Conservation (phyloP, 2,797 vertebrate species). For the Alauda arvensis region DNA sequence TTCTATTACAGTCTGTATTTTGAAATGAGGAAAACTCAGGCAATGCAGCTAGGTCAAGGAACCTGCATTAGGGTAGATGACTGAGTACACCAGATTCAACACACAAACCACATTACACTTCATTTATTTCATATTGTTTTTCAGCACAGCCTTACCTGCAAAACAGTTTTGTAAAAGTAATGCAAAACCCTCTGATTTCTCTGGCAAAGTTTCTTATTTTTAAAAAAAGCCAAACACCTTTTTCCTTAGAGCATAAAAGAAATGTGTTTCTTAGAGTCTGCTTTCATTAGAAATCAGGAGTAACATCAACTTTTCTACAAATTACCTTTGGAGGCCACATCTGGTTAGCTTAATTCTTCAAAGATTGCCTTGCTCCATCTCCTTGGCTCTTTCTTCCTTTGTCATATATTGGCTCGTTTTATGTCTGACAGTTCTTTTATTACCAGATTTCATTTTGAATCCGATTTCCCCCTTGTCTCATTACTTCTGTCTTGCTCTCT, state of each 20-base stretch:
- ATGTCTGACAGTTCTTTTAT: conserved; percentile 53
- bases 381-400: conserved; percentile 25
- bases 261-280: background rate
- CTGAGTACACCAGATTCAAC: background rate
- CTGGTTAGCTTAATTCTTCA: conserved; percentile 47
- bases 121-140: background rate
- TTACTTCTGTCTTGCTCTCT: conserved; percentile 53
- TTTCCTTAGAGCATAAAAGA: background rate
- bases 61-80: background rate
- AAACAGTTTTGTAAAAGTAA: background rate
- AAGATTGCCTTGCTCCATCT: background rate
- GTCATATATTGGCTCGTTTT: conserved; percentile 16
- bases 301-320: conserved; percentile 21
- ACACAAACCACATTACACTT: background rate
- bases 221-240: background rate
- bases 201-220: background rate
- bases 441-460: conserved; percentile 57
- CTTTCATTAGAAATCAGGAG: conserved; percentile 32
- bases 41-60: background rate
- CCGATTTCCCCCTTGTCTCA: conserved; percentile 42
- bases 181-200: background rate
- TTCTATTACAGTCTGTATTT: background rate
- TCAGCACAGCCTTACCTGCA: background rate
- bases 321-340: conserved; percentile 33
- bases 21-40: background rate